Percentiles rank a stretch among this genome's conserved stretches.
Conservation (phyloP, 2,113 vertebrate genomes). For the Ornithorhynchus anatinus region DNA sequence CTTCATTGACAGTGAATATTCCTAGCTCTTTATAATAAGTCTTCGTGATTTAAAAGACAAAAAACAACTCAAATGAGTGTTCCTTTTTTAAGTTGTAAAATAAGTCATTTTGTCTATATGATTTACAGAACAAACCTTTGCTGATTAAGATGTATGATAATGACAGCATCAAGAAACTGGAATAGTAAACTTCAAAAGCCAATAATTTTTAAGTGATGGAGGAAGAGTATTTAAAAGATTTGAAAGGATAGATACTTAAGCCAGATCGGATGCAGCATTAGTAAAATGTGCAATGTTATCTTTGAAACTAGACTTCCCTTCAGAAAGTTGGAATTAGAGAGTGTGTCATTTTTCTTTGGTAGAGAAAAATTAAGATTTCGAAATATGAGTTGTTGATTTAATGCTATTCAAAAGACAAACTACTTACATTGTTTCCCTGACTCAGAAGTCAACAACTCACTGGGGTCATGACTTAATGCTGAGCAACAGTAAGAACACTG, state of each 20-base stretch:
- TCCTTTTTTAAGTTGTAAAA: slow-evolving; percentile 32
- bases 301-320: not conserved
- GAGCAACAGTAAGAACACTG: too few relatives aligned
- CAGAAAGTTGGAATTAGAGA: not conserved
- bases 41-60: slow-evolving; percentile 39
- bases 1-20: slow-evolving; percentile 61
- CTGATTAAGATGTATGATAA: slow-evolving; percentile 41
- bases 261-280: not conserved
- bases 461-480: too few relatives aligned
- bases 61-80: slow-evolving; percentile 54
- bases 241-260: not conserved
- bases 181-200: not conserved
- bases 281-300: fast-evolving
- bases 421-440: too few relatives aligned
- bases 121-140: slow-evolving; percentile 53
- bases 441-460: too few relatives aligned
- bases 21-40: slow-evolving; percentile 32
- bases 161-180: not conserved
- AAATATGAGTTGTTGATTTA: too few relatives aligned
- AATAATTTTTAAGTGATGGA: too few relatives aligned
- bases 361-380: too few relatives aligned
- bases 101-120: slow-evolving; percentile 36
- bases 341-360: too few relatives aligned
- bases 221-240: not conserved
- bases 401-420: too few relatives aligned